phyloP scores from a whole-genome alignment of 2,888 invertebrate genomes.

The Lepidocyrtoides sp. region DNA sequence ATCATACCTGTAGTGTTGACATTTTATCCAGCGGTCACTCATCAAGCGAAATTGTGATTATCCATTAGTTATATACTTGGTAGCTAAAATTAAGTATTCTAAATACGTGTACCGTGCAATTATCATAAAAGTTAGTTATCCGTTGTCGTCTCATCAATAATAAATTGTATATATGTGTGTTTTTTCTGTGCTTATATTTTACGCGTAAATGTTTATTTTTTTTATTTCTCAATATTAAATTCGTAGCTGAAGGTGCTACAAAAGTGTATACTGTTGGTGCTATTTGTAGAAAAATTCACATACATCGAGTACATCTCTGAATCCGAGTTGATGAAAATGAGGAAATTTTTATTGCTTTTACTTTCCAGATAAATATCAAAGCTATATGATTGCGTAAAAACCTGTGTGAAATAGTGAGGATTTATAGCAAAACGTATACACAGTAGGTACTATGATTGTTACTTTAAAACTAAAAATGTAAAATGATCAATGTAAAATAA shows the following conservation, averaged over 20 bases:
- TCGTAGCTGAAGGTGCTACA: not conserved
- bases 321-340: no score
- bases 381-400: no score
- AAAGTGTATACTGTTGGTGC: not conserved
- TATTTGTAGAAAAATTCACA: not conserved
- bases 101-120: not conserved
- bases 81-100: not conserved
- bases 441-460: not conserved
- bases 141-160: not conserved
- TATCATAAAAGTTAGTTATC: not conserved
- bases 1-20: not conserved
- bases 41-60: slow-evolving; percentile 56
- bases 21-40: slow-evolving; percentile 39
- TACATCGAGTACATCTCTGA: no score
- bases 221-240: no score
- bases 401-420: no score
- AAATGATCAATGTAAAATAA: not conserved
- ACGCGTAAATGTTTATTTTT: no score
- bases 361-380: no score
- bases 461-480: not conserved
- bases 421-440: no score
- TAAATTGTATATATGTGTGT: not conserved
- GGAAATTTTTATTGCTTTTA: no score
- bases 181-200: not conserved
- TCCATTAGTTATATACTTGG: not conserved